Conservation (phyloP, 2,113 vertebrate genomes). For the Calyptomena viridis region DNA sequence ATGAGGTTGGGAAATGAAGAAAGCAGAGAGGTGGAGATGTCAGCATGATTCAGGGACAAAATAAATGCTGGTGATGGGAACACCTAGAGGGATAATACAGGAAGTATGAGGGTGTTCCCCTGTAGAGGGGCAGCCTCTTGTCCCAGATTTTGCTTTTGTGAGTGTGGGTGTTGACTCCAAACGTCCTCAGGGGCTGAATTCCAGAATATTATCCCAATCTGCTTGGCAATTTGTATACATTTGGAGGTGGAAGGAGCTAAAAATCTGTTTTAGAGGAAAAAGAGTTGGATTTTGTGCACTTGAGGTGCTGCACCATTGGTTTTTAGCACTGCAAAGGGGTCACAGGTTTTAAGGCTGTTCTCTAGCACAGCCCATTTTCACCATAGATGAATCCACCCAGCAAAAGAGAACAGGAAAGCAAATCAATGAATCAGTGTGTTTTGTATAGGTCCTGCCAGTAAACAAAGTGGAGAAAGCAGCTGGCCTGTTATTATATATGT, state of each 20-base stretch:
- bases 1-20: not conserved
- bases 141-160: not conserved
- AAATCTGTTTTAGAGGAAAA: not conserved
- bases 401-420: not conserved
- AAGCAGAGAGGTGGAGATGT: not conserved
- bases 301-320: not conserved
- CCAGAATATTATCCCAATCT: not conserved
- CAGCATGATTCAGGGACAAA: not conserved
- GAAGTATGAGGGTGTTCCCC: rapidly evolving
- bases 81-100: not conserved
- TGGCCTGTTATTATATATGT: not conserved
- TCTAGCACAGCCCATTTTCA: not conserved
- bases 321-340: not conserved
- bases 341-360: not conserved
- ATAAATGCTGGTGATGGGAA: not conserved
- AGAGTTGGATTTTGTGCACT: not conserved
- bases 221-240: not conserved
- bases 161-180: not conserved
- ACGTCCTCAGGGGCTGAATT: not conserved
- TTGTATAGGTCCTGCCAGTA: not conserved
- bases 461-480: not conserved
- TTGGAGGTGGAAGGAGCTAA: not conserved
- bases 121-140: not conserved
- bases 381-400: not conserved
- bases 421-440: not conserved